Base-by-base conservation (phyloP, 2,888 invertebrate genomes). In the Caenorhabditis doughertyi region DNA sequence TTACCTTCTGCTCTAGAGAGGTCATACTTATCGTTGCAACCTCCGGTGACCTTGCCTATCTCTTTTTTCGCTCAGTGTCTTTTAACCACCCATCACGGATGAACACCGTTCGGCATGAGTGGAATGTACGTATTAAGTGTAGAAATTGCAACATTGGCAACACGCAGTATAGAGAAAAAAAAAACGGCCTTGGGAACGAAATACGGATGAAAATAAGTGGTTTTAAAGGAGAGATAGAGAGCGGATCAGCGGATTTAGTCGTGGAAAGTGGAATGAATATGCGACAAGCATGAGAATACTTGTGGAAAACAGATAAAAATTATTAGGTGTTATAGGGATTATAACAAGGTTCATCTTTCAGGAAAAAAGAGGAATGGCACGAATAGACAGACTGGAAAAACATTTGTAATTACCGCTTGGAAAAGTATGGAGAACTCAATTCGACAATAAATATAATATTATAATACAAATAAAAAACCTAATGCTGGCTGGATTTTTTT, bases 61-160 rank as follows among this genome's bases (percentile, higher is more conserved):
- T n/a, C n/a, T 25, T 76, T 65, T 47, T 47, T 42, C 42, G 16
- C 11, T 35, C 51, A 35, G 32, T 67, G 55, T 68, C 55, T 56
- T 51, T 58, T 53, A 53, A 68, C 77, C 32, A 44, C 60, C 51
- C 51, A 60, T 62, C 62, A 53, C 62, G 60, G 51, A 68, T 77
- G 77, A 77, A 77, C 77, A 77, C 77, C 74, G 68, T 77, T 77
- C 67, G 67, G 76, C 58, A 76, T 77, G 68, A 77, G 68, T 77
- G 77, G 77, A 77, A 77, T 67, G 74, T 44, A 44, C 58, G 27
- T 39, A 29, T 58, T n/a, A 51, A 55, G 67, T 47, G 67, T 51
- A 8, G 58, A 67, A 67, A 21, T n/a, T 70, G 77, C 68, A 77
- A 77, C 77, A 68, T 77, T 77, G 77, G 68, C 77, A 55, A 42